Evolutionary conservation across 37 sponge, comb jelly and placozoan species (phyloP).

Genomic region (Bolinopsis microptera): DNA sequence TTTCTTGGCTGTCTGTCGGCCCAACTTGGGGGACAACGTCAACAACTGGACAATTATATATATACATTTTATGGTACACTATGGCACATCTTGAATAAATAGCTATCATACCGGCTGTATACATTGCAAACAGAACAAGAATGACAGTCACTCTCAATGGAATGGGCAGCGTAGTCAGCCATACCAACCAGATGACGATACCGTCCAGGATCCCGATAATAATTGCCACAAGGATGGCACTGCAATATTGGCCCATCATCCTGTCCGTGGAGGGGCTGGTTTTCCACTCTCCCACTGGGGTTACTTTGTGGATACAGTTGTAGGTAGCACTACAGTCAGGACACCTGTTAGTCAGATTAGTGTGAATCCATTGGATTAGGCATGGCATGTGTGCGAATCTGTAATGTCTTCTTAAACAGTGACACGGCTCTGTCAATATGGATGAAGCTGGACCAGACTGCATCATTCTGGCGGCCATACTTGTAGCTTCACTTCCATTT

Average conservation of each 20-base stretch:
- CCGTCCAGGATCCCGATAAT: neutral
- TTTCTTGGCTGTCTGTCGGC: too few relatives aligned
- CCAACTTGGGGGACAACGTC: neutral
- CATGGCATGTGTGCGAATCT: neutral
- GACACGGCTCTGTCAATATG: neutral
- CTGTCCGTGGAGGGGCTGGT: neutral
- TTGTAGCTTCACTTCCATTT: neutral
- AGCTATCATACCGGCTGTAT: neutral
- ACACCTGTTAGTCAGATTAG: neutral
- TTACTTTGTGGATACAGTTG: neutral
- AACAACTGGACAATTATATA: neutral
- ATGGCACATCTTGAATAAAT: neutral
- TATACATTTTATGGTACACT: neutral
- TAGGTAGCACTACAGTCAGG: neutral
- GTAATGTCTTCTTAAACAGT: neutral
- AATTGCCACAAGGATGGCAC: neutral
- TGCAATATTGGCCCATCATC: neutral
- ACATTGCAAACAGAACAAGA: neutral
- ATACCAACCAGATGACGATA: neutral
- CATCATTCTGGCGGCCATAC: neutral
- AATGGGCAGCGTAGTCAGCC: neutral
- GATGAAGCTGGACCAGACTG: neutral
- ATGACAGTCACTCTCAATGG: neutral
- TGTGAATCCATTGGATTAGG: neutral
- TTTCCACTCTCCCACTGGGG: neutral